Percentiles rank a stretch among this genome's conserved stretches.
phyloP scores from a whole-genome alignment of 37 sponge, comb jelly and placozoan species.

The Halichondria panicea region DNA sequence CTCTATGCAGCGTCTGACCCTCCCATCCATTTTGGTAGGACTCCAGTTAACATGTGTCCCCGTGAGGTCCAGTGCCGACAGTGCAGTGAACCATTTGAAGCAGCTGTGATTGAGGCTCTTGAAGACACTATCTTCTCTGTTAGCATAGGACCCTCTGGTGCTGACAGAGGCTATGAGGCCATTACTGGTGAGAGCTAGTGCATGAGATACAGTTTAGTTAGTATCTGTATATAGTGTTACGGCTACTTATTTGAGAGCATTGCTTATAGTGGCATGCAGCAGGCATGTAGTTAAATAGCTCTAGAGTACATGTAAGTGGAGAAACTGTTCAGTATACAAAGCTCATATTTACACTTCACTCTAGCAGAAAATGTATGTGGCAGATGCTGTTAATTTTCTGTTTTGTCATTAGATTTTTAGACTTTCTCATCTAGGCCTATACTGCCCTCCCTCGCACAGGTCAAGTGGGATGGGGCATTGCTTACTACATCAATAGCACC shows the following conservation, averaged over 20 bases:
- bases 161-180: slow-evolving; percentile 45
- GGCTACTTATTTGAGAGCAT: background rate
- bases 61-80: background rate
- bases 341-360: no score
- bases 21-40: slow-evolving; percentile 21
- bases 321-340: no score
- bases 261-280: no score
- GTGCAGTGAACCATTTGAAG: background rate
- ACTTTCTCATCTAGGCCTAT: no score
- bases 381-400: no score
- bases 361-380: no score
- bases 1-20: slow-evolving; percentile 1
- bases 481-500: slow-evolving; percentile 69
- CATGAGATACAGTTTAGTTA: background rate
- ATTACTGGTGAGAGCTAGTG: slow-evolving; percentile 53
- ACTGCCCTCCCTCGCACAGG: slow-evolving; percentile 9
- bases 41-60: background rate
- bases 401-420: no score
- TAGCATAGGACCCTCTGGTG: slow-evolving; percentile 58
- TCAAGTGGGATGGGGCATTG: slow-evolving; percentile 64
- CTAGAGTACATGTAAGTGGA: no score
- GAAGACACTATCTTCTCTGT: slow-evolving; percentile 28
- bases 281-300: no score
- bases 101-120: background rate
- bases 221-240: background rate